A percentile compares a stretch with the other conserved stretches of the same genome.
phyloP scores from a whole-genome alignment of 2,797 vertebrate species.

The Dendrocincla tyrannina region DNA sequence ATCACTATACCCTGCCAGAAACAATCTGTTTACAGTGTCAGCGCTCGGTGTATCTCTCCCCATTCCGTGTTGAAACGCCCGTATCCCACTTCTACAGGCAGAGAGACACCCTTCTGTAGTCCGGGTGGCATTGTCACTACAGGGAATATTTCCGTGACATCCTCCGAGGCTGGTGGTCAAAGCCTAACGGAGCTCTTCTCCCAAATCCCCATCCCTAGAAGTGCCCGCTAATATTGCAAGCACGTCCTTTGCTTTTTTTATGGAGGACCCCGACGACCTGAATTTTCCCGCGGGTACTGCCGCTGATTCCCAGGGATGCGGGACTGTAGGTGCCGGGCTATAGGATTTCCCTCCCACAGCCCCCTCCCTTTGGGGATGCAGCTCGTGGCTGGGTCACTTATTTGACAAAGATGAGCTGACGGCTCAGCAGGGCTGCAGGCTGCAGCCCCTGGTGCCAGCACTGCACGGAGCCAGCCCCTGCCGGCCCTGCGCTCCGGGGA shows the following conservation, averaged over 20 bases:
- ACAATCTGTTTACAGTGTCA: slow-evolving; percentile 33
- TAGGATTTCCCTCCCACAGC: background rate
- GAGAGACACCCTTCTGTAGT: background rate
- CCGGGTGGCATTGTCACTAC: background rate
- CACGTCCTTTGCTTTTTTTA: background rate
- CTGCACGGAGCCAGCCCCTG: background rate
- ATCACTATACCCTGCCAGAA: slow-evolving; percentile 6
- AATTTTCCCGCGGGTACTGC: background rate
- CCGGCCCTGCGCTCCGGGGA: background rate
- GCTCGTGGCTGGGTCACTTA: background rate
- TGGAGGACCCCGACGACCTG: background rate
- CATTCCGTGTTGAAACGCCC: rapidly evolving
- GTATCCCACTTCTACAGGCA: background rate
- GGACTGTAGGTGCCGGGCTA: background rate
- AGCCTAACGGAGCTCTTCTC: background rate
- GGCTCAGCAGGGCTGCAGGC: background rate
- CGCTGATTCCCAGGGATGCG: background rate
- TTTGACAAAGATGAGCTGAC: background rate
- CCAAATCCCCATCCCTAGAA: background rate
- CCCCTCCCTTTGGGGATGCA: background rate
- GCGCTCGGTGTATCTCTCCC: rapidly evolving
- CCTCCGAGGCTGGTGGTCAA: background rate
- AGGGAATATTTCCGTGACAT: background rate
- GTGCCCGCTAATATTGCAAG: rapidly evolving
- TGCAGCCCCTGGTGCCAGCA: background rate